phyloP scores from a whole-genome alignment of 2,113 vertebrate species.

The Hyperopisus bebe region DNA sequence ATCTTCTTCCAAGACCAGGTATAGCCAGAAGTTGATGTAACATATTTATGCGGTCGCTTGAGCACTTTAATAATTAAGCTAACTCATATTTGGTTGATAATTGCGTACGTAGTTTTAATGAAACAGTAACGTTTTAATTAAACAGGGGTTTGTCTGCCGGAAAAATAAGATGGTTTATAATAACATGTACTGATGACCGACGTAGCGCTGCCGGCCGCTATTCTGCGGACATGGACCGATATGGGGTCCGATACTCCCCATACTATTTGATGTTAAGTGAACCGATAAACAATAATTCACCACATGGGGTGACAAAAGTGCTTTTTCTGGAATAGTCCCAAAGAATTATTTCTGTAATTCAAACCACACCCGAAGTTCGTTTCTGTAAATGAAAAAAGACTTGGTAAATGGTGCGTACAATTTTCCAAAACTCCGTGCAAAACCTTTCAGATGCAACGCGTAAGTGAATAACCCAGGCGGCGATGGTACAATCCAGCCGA shows the following conservation, averaged over 20 bases:
- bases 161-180: neutral
- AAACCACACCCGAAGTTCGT: slow-evolving; percentile 6
- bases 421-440: neutral
- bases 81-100: neutral
- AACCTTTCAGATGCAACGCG: neutral
- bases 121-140: neutral
- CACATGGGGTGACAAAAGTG: neutral
- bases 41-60: neutral
- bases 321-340: neutral
- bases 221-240: neutral
- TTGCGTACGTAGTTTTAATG: neutral
- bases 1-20: neutral
- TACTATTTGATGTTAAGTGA: neutral
- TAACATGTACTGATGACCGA: neutral
- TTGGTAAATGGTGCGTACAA: neutral
- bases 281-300: slow-evolving; percentile 15
- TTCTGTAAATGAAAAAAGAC: slow-evolving; percentile 13
- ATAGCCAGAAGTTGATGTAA: neutral
- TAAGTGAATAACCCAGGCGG: neutral
- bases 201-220: neutral
- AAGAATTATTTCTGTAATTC: slow-evolving; percentile 5
- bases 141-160: neutral
- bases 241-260: neutral
- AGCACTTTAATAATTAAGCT: neutral
- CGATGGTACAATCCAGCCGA: neutral